These are phyloP conservation scores for Trachelipus rathkii DNA, from an alignment of 1,140 invertebrate species.

Conservation along the genomic window DNA sequence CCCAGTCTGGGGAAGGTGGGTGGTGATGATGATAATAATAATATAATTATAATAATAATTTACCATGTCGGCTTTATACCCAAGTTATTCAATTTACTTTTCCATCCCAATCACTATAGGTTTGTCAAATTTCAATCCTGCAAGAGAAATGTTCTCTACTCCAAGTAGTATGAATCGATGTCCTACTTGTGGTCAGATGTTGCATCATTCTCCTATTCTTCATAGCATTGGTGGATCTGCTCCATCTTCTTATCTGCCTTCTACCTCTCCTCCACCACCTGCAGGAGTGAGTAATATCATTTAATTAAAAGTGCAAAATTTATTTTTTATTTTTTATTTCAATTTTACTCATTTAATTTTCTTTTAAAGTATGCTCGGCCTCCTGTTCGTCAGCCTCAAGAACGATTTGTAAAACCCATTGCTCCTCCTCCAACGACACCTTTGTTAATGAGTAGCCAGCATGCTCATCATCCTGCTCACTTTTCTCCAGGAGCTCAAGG, in stretches of 20 bases:
- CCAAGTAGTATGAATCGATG: slow-evolving; percentile 65
- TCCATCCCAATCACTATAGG: slow-evolving; percentile 16
- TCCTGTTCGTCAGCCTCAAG: slow-evolving; percentile 55
- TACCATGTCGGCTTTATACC: too few species aligned
- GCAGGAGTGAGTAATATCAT: slow-evolving; percentile 34
- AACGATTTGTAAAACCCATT: slow-evolving; percentile 72
- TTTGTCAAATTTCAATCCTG: slow-evolving; percentile 47
- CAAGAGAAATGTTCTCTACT: slow-evolving; percentile 56
- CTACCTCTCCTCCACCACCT: slow-evolving; percentile 48
- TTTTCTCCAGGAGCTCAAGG: slow-evolving; percentile 13
- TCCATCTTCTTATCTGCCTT: slow-evolving; percentile 45
- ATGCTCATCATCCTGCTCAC: slow-evolving; percentile 34
- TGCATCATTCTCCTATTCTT: slow-evolving; percentile 46
- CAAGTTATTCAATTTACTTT: background rate
- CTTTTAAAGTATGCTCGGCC: slow-evolving; percentile 55
- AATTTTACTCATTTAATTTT: slow-evolving; percentile 34
- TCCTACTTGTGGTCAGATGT: slow-evolving; percentile 66
- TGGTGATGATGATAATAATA: too few species aligned
- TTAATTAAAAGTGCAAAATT: background rate
- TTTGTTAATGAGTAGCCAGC: slow-evolving; percentile 45
- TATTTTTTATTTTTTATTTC: background rate
- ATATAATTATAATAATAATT: too few species aligned
- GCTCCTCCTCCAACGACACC: slow-evolving; percentile 56
- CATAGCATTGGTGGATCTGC: slow-evolving; percentile 41
- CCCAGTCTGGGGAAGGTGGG: too few species aligned